Evolutionary conservation across 2,888 invertebrate species (phyloP), one percentile per base, ranked within the genome.

Genomic region (Pterostichus madidus): DNA sequence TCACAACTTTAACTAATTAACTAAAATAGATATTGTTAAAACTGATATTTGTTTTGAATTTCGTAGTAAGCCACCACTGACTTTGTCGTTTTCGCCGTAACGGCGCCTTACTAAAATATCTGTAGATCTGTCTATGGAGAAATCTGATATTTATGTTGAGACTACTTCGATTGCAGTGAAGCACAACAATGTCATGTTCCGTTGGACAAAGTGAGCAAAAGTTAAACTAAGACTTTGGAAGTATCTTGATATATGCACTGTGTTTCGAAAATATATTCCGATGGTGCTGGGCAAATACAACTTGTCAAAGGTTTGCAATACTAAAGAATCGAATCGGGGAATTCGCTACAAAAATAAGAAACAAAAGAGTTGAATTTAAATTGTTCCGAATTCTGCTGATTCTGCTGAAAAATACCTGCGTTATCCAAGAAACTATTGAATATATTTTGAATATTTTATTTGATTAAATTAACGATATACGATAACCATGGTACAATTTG

Each of bases 181-280:
- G 15, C 68, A 44, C 44, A 71, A 71, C 68, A 71, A 44, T 71
- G 68, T 68, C 13, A 44, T 44, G 68, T 39, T 10, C 10, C 17
- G 8, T 71, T 39, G 44, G 68, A 44, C 68, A 71, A 44, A 71
- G 68, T 39, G 44, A 44, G 11, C 13, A 15, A 71, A 71, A 71
- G 44, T 71, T 64, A 17, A 17, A 15, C 64, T 39, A 68, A 68
- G 64, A 71, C 68, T 71, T 56, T 17, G 68, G 44, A 46, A 71
- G 68, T 71, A 71, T 71, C 68, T 39, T 44, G 68, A 71, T 71
- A 44, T 71, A 71, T 71, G 68, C 44, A 17, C 68, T 71, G 68
- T 17, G 39, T 71, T 71, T 17, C 68, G 68, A 44, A 68, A 71
- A 71, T 71, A 71, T 71, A 71, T 71, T 71, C 68, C 44, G 68